Base-by-base conservation (phyloP, 2,113 vertebrate genomes). In the Haliaeetus leucogaster region DNA sequence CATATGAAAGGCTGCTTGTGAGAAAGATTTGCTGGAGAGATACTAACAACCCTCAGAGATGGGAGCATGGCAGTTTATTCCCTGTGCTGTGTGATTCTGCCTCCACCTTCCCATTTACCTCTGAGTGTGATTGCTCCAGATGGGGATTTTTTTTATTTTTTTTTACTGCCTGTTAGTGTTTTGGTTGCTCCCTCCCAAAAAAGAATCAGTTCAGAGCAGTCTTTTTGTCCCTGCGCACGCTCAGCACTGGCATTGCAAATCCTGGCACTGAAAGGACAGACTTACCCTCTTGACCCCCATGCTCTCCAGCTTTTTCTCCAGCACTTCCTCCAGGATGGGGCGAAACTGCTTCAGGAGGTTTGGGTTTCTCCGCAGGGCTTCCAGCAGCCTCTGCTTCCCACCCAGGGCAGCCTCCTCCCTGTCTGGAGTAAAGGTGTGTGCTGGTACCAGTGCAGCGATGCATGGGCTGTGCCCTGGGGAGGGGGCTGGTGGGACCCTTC, bases 241-340 rank as follows among this genome's bases (percentile, higher is more conserved):
- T 88, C 34, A 36, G 47, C 74, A 32, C 19, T 47, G 63, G 9
- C 36, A 30, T 8, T 42, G 50, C 42, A 65, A 59, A 42, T 15
- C 10, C 71, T n/a, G 18, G 34, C 16, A 42, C 22, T 10, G 59
- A 26, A 65, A 52, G 34, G 50, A n/a, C 55, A 79, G 29, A 32
- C 47, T 56, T 72, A 97, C 98, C 93, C 94, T 96, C 74, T 71
- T 94, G 27, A 97, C 63, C 3, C 98, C 98, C 97, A 98, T 92
- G 76, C 72, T 97, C 65, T 98, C 97, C 86, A 98, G 93, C 43
- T 97, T 98, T 78, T 98, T 96, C 52, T 98, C 85, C 86, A 98
- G 76, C 3, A 90, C 82, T 19, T 98, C 97, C 80, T 98, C 97
- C 92, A 98, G 66, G 48, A 98, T 71, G 23, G 92, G 86, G 29